Evolutionary conservation across 2,888 invertebrate species (phyloP), one percentile per base, ranked within the genome.

Genomic region (Paralinhomoeus sp.): DNA sequence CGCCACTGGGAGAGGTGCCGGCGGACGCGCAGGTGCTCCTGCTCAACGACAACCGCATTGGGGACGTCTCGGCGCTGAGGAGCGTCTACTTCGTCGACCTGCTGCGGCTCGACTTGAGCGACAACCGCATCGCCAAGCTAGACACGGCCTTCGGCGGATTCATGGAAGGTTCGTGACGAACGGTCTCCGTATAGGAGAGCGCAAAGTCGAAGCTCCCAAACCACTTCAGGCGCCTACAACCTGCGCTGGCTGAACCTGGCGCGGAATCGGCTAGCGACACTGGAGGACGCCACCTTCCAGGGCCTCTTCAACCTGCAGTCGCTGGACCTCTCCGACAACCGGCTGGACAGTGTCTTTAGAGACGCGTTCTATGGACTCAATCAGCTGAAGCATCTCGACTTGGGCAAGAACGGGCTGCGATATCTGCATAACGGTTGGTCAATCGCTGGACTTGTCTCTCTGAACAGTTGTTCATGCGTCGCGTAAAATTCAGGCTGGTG

Each of bases 201-300:
- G n/a, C n/a, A n/a, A n/a, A n/a, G n/a, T n/a, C n/a, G n/a, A n/a
- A n/a, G n/a, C n/a, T n/a, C n/a, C n/a, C n/a, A n/a, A n/a, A n/a
- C n/a, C n/a, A n/a, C n/a, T n/a, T n/a, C n/a, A 22, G 64, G 64
- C 5, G 55, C 65, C 39, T 49, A 51, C 34, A 51, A 54, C 5
- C 52, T 67, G 22, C 50, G 55, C 17, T 47, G 50, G 17, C 54
- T 68, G 31, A 54, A 58, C 36, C 49, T 67, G 38, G 57, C 58
- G 15, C 49, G 57, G 34, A 67, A 65, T 48, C 52, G 51, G 33
- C 52, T 68, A 17, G 53, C 49, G 35, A 57, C 57, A 41, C 58
- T 67, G 20, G 62, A 64, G 44, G 57, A 57, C 38, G 58, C 62
- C 46, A 57, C 64, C 1, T 66, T 68, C 49, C 55, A 55, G 2